Percentiles rank a stretch among this genome's conserved stretches.
Conservation (phyloP, 1,140 invertebrate genomes). For the Arctopsyche grandis region DNA sequence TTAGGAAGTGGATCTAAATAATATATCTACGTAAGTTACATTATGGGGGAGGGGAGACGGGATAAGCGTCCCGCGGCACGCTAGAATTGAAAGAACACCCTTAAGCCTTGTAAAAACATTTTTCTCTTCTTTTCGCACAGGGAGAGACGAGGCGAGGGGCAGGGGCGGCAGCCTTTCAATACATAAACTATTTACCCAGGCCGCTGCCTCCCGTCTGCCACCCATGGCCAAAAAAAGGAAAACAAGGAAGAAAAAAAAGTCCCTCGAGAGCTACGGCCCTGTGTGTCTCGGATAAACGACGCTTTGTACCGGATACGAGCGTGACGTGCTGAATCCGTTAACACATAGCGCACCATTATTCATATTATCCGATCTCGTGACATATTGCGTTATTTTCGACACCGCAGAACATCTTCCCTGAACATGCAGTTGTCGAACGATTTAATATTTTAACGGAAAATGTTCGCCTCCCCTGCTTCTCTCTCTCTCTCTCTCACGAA, state of each 20-base stretch:
- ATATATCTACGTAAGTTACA: not conserved
- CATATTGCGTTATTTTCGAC: too few relatives aligned
- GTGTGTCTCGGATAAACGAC: too few relatives aligned
- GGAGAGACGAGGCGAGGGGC: not conserved
- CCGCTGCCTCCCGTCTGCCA: not conserved
- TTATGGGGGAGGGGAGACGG: not conserved
- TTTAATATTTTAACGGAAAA: too few relatives aligned
- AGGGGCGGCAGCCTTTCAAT: not conserved
- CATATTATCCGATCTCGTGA: too few relatives aligned
- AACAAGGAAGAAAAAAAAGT: not conserved
- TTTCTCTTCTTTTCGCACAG: not conserved
- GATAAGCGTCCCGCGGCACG: not conserved
- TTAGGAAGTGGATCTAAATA: not conserved
- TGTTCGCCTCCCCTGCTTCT: too few relatives aligned
- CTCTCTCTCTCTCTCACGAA: too few relatives aligned
- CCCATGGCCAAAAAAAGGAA: not conserved
- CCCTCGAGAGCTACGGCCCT: not conserved
- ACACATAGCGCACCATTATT: too few relatives aligned
- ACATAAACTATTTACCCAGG: conserved; percentile 17
- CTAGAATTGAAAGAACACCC: conserved; percentile 19
- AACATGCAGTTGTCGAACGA: too few relatives aligned
- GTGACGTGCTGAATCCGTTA: too few relatives aligned
- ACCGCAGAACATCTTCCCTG: too few relatives aligned
- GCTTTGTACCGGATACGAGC: too few relatives aligned
- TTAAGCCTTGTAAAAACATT: conserved; percentile 25